These are phyloP conservation scores for Neelides folsomi DNA, from an alignment of 2,888 invertebrate genomes.

Conservation along the genomic window DNA sequence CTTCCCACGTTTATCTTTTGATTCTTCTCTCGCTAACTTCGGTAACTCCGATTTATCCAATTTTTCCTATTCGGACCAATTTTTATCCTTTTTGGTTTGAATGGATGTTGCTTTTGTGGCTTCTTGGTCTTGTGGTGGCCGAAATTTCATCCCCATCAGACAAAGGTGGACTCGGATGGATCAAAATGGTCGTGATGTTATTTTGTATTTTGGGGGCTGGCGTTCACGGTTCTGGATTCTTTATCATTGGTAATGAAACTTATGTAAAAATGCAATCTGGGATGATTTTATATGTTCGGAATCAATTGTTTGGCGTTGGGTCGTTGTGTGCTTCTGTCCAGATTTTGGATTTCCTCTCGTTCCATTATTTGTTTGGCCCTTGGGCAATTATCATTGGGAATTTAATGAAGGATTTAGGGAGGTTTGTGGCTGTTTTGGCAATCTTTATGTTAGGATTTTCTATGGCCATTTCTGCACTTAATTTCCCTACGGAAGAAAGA, in stretches of 20 bases:
- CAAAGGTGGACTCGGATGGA: slow-evolving; percentile 68
- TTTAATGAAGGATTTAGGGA: slow-evolving; percentile 75
- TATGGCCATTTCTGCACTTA: slow-evolving; percentile 86
- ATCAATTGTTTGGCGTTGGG: slow-evolving; percentile 89
- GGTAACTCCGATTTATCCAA: slow-evolving; percentile 71
- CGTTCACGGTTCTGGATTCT: slow-evolving; percentile 53
- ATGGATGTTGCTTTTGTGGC: slow-evolving; percentile 83
- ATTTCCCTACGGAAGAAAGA: slow-evolving; percentile 53
- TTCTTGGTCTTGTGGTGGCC: slow-evolving; percentile 82
- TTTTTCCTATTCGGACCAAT: slow-evolving; percentile 47
- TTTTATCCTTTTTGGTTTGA: slow-evolving; percentile 88
- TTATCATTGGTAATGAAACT: not conserved
- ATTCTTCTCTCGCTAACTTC: slow-evolving; percentile 75
- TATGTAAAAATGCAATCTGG: slow-evolving; percentile 52
- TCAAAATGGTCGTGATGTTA: slow-evolving; percentile 69
- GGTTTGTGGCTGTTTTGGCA: slow-evolving; percentile 88
- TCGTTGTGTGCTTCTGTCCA: slow-evolving; percentile 92
- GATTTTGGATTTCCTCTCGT: slow-evolving; percentile 89
- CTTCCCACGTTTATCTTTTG: slow-evolving; percentile 95
- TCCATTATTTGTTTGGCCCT: slow-evolving; percentile 96
- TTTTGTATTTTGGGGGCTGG: slow-evolving; percentile 81
- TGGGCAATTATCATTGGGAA: slow-evolving; percentile 99
- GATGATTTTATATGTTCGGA: slow-evolving; percentile 79
- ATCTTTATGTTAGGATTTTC: slow-evolving; percentile 98
- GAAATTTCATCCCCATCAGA: slow-evolving; percentile 77